Evolutionary conservation across 2,113 vertebrate species (phyloP).

Genomic region (Circaetus gallicus): DNA sequence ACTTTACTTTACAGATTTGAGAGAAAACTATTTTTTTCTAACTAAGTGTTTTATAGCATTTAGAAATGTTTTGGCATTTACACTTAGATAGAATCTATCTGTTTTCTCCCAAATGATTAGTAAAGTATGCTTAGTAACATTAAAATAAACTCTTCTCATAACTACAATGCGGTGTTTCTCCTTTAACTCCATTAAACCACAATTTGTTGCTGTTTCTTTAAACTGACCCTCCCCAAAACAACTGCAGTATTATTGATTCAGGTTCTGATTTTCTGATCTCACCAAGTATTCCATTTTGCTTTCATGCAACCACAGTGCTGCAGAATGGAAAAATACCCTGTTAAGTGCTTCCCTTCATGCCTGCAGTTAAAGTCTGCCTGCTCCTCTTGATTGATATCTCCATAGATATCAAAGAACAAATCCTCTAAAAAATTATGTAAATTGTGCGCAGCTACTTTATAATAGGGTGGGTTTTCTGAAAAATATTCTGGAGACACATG

Average conservation of each 20-base stretch:
- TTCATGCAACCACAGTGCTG: constrained; percentile 35
- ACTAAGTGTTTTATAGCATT: neutral
- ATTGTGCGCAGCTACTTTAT: neutral
- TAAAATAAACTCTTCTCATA: neutral
- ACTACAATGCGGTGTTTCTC: neutral
- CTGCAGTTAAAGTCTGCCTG: neutral
- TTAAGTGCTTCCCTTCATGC: constrained; percentile 43
- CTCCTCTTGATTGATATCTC: constrained; percentile 34
- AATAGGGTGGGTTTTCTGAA: neutral
- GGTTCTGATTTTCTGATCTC: constrained; percentile 64
- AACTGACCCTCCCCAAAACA: neutral
- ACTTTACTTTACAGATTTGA: neutral
- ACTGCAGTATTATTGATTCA: constrained; percentile 58
- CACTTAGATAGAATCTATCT: neutral
- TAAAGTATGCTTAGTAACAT: neutral
- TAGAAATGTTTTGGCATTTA: neutral
- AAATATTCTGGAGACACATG: neutral
- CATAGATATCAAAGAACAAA: neutral
- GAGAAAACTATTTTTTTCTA: neutral
- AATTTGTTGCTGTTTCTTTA: constrained; percentile 37
- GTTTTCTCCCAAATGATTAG: neutral
- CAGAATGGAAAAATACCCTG: constrained; percentile 34
- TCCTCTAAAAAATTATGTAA: neutral
- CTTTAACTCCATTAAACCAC: neutral
- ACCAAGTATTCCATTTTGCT: constrained; percentile 63